These are phyloP conservation scores for Euphonia xanthogaster DNA, from an alignment of 2,797 vertebrate genomes.

Conservation along the genomic window DNA sequence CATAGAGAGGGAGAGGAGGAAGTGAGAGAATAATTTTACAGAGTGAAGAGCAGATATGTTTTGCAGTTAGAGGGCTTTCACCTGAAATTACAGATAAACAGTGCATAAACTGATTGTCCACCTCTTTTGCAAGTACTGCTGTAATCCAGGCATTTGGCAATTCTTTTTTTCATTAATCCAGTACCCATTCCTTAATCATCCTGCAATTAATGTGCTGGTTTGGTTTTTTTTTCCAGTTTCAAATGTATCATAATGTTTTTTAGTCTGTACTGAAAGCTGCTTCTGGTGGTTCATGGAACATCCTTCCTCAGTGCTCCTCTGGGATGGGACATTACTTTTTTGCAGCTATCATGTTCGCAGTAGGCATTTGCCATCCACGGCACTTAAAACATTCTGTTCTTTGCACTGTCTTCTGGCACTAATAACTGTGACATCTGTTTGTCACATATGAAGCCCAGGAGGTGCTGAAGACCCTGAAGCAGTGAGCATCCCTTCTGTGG, in stretches of 20 bases:
- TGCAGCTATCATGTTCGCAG: neutral
- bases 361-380: neutral
- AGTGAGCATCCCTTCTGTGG: neutral
- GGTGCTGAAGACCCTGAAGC: neutral
- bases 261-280: neutral
- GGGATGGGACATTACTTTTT: neutral
- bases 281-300: neutral
- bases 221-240: neutral
- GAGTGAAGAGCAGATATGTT: neutral
- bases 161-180: neutral
- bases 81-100: neutral
- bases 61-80: neutral
- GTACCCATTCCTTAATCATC: neutral
- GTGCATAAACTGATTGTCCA: neutral
- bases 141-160: neutral
- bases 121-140: neutral
- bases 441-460: neutral
- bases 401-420: neutral
- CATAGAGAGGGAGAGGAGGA: neutral
- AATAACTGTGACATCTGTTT: conserved; percentile 22
- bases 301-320: neutral
- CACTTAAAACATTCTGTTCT: neutral
- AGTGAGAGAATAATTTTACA: neutral
- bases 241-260: neutral
- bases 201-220: neutral